Conservation (phyloP, 1,140 invertebrate genomes). For the Pseudoatta argentina region DNA sequence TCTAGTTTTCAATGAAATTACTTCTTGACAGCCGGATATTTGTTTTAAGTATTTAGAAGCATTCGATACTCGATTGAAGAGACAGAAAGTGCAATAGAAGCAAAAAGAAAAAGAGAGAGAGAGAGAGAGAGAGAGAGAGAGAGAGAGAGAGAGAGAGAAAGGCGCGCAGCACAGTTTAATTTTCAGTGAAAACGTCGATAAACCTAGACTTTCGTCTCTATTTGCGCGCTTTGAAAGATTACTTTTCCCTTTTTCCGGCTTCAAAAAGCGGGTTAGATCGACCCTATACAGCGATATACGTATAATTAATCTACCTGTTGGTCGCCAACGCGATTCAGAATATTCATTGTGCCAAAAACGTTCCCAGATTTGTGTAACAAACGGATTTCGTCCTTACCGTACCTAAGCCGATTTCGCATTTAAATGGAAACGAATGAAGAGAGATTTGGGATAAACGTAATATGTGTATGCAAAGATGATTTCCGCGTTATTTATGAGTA, state of each 20-base stretch:
- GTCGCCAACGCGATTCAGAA: background rate
- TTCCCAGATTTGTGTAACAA: slow-evolving; percentile 3
- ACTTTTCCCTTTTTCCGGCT: background rate
- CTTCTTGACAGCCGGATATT: slow-evolving; percentile 9
- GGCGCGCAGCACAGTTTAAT: background rate
- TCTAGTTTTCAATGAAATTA: background rate
- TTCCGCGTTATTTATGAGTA: background rate
- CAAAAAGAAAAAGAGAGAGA: background rate
- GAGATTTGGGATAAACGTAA: slow-evolving; percentile 5
- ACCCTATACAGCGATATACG: background rate
- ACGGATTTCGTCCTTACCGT: slow-evolving; percentile 1
- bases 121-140: background rate
- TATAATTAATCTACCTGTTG: slow-evolving; percentile 42
- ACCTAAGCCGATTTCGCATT: background rate
- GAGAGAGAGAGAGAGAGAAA: background rate
- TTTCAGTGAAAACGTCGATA: slow-evolving; percentile 34
- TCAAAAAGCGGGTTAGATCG: slow-evolving; percentile 8
- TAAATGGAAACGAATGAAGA: background rate
- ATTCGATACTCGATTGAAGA: slow-evolving; percentile 6
- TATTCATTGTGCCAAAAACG: background rate
- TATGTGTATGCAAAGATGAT: background rate
- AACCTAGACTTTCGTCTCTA: slow-evolving; percentile 14
- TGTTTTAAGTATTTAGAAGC: slow-evolving; percentile 10
- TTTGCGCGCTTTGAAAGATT: background rate
- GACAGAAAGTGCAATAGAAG: no score